These are phyloP conservation scores for Urocynchramus pylzowi DNA, from an alignment of 2,113 vertebrate species.

Conservation along the genomic window DNA sequence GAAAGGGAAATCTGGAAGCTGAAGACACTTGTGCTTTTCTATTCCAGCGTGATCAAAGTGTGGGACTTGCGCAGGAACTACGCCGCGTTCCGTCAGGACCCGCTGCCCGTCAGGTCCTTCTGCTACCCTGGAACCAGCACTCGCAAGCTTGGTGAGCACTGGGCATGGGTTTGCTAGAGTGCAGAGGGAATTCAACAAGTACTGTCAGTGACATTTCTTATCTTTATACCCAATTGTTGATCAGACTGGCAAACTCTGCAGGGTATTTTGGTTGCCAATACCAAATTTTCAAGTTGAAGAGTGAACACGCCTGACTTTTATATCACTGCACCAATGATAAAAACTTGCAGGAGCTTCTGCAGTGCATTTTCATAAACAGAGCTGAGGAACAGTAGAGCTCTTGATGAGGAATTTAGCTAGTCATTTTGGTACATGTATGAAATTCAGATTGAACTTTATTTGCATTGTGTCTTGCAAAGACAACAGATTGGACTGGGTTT, in stretches of 20 bases:
- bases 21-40: background rate
- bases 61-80: slow-evolving; percentile 98
- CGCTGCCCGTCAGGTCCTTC: slow-evolving; percentile 79
- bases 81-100: slow-evolving; percentile 79
- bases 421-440: background rate
- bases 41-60: slow-evolving; percentile 87
- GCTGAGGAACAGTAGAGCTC: background rate
- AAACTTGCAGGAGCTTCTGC: background rate
- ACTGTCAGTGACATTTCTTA: background rate
- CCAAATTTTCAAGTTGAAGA: background rate
- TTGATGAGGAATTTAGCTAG: background rate
- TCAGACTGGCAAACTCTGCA: background rate
- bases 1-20: background rate
- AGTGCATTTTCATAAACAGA: background rate
- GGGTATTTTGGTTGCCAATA: background rate
- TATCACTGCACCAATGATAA: background rate
- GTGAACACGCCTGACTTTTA: background rate
- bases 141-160: slow-evolving; percentile 85
- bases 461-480: background rate
- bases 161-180: background rate
- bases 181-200: background rate
- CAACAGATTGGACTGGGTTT: background rate
- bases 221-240: background rate
- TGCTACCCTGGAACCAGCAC: slow-evolving; percentile 88
- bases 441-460: background rate